These are phyloP conservation scores for Brienomyrus brachyistius DNA, from an alignment of 2,113 vertebrate species.

Conservation along the genomic window DNA sequence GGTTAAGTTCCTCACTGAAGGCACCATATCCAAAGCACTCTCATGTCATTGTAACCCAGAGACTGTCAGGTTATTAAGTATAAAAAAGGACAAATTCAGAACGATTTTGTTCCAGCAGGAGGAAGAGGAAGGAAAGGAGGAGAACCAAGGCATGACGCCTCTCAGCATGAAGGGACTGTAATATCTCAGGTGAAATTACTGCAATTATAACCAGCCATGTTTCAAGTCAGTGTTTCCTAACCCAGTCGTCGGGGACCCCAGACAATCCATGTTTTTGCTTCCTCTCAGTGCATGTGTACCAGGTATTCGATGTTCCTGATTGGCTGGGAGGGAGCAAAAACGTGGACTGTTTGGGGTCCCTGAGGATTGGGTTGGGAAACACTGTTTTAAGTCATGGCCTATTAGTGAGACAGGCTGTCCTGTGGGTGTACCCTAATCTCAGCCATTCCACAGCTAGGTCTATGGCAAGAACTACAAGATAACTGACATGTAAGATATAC, in stretches of 20 bases:
- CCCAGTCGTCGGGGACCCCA: too few relatives aligned
- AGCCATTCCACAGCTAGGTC: too few relatives aligned
- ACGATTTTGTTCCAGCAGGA: background rate
- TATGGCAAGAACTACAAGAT: too few relatives aligned
- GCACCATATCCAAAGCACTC: background rate
- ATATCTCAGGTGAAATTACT: background rate
- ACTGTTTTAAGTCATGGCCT: background rate
- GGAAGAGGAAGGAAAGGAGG: background rate
- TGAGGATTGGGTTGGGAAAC: too few relatives aligned
- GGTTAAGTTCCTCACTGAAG: background rate
- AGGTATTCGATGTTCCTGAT: too few relatives aligned
- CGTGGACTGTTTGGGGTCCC: too few relatives aligned
- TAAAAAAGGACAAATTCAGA: background rate
- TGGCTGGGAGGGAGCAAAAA: too few relatives aligned
- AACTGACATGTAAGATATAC: too few relatives aligned
- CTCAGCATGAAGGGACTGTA: background rate
- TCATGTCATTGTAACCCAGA: background rate
- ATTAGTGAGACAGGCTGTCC: too few relatives aligned
- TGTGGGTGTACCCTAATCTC: too few relatives aligned
- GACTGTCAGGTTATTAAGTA: background rate
- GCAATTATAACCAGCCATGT: background rate
- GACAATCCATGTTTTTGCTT: too few relatives aligned
- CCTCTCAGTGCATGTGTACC: too few relatives aligned
- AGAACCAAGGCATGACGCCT: background rate
- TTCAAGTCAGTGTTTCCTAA: background rate